Evolutionary conservation across 1,140 invertebrate species (phyloP).

Genomic region (Cydia pomonella): DNA sequence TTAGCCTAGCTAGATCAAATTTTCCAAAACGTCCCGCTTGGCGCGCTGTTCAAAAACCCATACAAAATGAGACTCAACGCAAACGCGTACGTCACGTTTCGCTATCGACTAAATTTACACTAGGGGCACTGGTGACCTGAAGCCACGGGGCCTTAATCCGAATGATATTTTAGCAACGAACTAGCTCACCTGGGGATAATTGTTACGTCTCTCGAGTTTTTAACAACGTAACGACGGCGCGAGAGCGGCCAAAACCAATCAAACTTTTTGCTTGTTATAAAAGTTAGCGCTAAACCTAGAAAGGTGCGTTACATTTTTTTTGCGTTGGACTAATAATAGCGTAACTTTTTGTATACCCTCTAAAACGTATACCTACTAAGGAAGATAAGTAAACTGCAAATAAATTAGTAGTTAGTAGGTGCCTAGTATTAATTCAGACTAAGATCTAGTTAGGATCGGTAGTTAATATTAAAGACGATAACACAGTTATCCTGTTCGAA

Average conservation of each 20-base stretch:
- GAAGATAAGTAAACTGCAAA: too few species aligned
- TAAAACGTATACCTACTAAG: neutral
- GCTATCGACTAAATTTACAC: too few species aligned
- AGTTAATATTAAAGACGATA: neutral
- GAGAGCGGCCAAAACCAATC: slow-evolving; percentile 25
- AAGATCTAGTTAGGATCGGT: neutral
- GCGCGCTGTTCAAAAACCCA: too few species aligned
- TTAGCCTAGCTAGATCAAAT: too few species aligned
- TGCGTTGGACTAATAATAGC: neutral
- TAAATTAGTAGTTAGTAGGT: too few species aligned
- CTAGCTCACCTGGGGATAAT: slow-evolving; percentile 5
- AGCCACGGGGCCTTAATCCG: too few species aligned
- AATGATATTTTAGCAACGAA: neutral
- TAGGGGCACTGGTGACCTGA: too few species aligned
- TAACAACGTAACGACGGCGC: slow-evolving; percentile 27
- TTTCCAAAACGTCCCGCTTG: too few species aligned
- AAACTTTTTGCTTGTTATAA: slow-evolving; percentile 33
- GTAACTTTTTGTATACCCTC: neutral
- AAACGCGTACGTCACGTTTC: too few species aligned
- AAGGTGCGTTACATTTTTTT: slow-evolving; percentile 23
- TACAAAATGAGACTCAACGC: too few species aligned
- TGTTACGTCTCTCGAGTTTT: slow-evolving; percentile 21
- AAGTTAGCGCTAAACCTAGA: slow-evolving; percentile 24
- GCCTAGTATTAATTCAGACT: too few species aligned
- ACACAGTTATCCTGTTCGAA: neutral